A percentile compares a stretch with the other conserved stretches of the same genome.
phyloP scores from a whole-genome alignment of 1,140 invertebrate genomes.

The Scylla paramamosain region DNA sequence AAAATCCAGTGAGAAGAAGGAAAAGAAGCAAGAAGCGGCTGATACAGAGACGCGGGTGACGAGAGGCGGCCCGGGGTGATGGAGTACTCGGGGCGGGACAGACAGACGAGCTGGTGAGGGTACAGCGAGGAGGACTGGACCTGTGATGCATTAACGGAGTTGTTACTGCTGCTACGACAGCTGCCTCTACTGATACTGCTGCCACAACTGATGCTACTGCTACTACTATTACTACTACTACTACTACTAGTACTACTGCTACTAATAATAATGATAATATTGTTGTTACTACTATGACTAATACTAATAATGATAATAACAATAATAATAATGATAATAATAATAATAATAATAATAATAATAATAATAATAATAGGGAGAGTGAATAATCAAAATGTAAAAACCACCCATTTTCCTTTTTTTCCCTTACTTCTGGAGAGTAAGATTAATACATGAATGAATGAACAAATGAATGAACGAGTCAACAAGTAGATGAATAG shows the following conservation, averaged over 20 bases:
- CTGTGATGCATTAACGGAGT: not conserved
- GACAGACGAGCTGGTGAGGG: not conserved
- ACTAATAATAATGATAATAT: not conserved
- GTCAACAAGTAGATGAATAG: too few species aligned
- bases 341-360: too few species aligned
- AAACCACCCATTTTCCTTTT: too few species aligned
- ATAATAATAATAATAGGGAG: too few species aligned
- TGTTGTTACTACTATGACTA: not conserved
- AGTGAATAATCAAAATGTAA: too few species aligned
- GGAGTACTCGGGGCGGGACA: not conserved
- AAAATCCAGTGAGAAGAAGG: not conserved
- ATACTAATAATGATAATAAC: not conserved
- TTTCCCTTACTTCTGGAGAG: too few species aligned
- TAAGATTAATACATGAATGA: too few species aligned
- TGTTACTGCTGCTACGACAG: not conserved
- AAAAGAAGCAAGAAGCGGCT: not conserved
- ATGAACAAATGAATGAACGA: too few species aligned
- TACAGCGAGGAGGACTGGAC: too few species aligned
- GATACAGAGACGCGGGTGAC: not conserved
- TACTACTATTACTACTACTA: not conserved
- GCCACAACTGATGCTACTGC: not conserved
- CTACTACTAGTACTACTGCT: not conserved
- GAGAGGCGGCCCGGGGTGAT: not conserved
- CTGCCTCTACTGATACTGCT: not conserved
- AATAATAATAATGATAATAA: too few species aligned